Percentiles rank a stretch among this genome's conserved stretches.
Conservation (phyloP, 2,888 invertebrate species). For the Lepidochitona cinerea region DNA sequence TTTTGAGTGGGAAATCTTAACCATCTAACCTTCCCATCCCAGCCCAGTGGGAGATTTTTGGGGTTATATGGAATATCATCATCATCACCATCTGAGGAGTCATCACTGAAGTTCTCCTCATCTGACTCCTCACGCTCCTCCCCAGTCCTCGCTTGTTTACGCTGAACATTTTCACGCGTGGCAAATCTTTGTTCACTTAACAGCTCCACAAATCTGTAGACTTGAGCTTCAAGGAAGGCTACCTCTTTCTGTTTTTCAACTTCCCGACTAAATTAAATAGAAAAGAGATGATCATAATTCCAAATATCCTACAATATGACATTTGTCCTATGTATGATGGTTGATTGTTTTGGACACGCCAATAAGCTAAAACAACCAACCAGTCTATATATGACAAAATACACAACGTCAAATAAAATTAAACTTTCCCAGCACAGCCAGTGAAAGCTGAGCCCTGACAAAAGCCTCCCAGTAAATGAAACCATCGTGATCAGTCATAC, state of each 20-base stretch:
- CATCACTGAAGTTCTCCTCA: constrained; percentile 61
- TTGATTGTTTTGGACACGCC: too few species aligned
- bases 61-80: constrained; percentile 99
- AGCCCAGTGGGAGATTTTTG: constrained; percentile 98
- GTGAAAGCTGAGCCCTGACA: too few species aligned
- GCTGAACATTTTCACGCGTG: constrained; percentile 98
- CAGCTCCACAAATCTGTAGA: constrained; percentile 89
- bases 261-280: constrained; percentile 49
- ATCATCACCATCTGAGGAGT: constrained; percentile 75
- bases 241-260: constrained; percentile 85
- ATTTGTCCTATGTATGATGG: too few species aligned
- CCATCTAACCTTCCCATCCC: constrained; percentile 93
- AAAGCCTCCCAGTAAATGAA: too few species aligned
- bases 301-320: too few species aligned
- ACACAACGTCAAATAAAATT: too few species aligned
- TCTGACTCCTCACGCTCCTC: constrained; percentile 80
- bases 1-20: too few species aligned
- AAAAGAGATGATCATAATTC: too few species aligned
- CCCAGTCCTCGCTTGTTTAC: constrained; percentile 89
- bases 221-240: constrained; percentile 88
- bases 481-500: too few species aligned
- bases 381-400: too few species aligned
- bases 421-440: too few species aligned
- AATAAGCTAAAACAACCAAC: too few species aligned
- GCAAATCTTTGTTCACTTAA: constrained; percentile 88